Conservation (phyloP, 2,797 vertebrate species). For the Anolis apletophallus region DNA sequence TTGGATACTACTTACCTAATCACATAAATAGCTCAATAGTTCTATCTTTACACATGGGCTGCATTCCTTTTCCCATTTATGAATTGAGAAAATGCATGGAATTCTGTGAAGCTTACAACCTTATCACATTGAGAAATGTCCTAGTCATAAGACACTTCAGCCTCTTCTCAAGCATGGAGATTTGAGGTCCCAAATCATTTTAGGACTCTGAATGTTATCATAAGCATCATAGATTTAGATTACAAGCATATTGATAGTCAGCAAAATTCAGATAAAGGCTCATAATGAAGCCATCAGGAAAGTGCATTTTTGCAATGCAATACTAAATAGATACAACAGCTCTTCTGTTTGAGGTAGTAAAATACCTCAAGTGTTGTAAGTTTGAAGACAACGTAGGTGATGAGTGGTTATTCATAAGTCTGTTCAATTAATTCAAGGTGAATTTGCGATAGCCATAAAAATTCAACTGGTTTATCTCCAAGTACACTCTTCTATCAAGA, state of each 20-base stretch:
- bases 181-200: no score
- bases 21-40: background rate
- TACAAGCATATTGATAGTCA: no score
- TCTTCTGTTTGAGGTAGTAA: background rate
- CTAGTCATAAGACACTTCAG: no score
- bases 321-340: background rate
- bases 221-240: no score
- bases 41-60: background rate
- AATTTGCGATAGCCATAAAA: slow-evolving; percentile 29
- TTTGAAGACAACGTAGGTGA: slow-evolving; percentile 22
- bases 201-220: no score
- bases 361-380: slow-evolving; percentile 10
- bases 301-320: background rate
- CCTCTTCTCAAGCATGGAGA: no score
- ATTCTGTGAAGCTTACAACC: no score
- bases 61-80: no score
- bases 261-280: background rate
- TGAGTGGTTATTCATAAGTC: slow-evolving; percentile 4
- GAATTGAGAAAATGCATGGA: no score
- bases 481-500: slow-evolving; percentile 49
- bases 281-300: background rate
- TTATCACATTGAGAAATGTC: no score
- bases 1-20: background rate
- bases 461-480: slow-evolving; percentile 31
- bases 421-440: slow-evolving; percentile 15